phyloP scores from a whole-genome alignment of 2,888 invertebrate species.

The Hartigia nigra region DNA sequence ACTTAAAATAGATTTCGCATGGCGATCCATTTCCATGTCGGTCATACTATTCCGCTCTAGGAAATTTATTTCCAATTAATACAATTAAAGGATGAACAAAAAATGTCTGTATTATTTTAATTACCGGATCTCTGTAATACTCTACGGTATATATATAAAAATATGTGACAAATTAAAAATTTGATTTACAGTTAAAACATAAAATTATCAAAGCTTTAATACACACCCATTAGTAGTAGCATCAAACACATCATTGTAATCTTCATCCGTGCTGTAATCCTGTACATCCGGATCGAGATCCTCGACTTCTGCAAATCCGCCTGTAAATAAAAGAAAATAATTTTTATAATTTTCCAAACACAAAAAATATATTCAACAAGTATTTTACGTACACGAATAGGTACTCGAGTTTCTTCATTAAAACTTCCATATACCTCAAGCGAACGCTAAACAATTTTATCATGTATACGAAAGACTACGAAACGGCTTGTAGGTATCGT shows the following conservation, averaged over 20 bases:
- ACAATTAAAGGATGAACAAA: slow-evolving; percentile 9
- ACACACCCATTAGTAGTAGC: slow-evolving; percentile 50
- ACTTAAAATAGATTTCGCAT: not conserved
- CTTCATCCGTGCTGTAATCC: slow-evolving; percentile 54
- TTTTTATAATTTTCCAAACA: not conserved
- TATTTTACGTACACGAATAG: not conserved
- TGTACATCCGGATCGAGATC: slow-evolving; percentile 51
- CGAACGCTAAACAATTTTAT: not conserved
- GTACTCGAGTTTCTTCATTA: not conserved
- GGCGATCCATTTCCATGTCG: not conserved
- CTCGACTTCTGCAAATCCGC: slow-evolving; percentile 43
- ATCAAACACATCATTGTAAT: slow-evolving; percentile 54
- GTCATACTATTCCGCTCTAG: not conserved
- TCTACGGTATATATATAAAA: not conserved
- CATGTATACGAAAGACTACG: not conserved
- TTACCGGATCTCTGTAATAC: not conserved
- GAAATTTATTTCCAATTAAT: not conserved
- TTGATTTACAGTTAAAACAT: not conserved
- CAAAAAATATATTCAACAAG: not conserved
- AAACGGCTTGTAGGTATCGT: not conserved
- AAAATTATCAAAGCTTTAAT: not conserved
- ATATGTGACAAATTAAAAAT: not conserved
- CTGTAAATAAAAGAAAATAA: slow-evolving; percentile 24
- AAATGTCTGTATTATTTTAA: not conserved
- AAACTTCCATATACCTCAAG: not conserved